phyloP scores from a whole-genome alignment of 2,113 vertebrate species.

The Oostethus manadensis region DNA sequence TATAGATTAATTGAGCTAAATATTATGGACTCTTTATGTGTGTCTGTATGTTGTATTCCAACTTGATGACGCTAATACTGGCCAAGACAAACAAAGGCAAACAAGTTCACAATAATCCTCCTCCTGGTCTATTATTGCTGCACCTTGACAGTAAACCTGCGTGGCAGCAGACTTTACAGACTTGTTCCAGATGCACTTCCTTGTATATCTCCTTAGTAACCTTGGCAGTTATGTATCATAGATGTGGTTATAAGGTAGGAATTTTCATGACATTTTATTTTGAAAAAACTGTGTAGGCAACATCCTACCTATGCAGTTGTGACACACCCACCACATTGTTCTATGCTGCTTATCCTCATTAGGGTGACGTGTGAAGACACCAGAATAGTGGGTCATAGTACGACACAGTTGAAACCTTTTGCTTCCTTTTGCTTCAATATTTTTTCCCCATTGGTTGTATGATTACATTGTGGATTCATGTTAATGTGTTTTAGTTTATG shows the following conservation, averaged over 20 bases:
- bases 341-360: no score
- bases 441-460: not conserved
- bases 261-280: not conserved
- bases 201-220: constrained; percentile 13
- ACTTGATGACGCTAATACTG: not conserved
- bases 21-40: no score
- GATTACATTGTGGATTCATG: not conserved
- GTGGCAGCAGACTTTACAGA: not conserved
- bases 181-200: constrained; percentile 23
- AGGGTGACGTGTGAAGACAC: constrained; percentile 12
- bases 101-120: not conserved
- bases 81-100: not conserved
- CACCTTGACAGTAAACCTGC: constrained; percentile 10
- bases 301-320: not conserved
- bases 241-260: not conserved
- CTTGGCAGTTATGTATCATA: not conserved
- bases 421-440: not conserved
- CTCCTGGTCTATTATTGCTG: not conserved
- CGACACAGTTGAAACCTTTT: constrained; percentile 8
- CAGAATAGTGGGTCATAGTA: constrained; percentile 27
- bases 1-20: no score
- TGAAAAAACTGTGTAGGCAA: not conserved
- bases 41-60: not conserved
- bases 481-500: no score
- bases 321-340: no score